Evolutionary conservation across 2,113 vertebrate genomes (phyloP).

Genomic region (Proterorhinus semilunaris): DNA sequence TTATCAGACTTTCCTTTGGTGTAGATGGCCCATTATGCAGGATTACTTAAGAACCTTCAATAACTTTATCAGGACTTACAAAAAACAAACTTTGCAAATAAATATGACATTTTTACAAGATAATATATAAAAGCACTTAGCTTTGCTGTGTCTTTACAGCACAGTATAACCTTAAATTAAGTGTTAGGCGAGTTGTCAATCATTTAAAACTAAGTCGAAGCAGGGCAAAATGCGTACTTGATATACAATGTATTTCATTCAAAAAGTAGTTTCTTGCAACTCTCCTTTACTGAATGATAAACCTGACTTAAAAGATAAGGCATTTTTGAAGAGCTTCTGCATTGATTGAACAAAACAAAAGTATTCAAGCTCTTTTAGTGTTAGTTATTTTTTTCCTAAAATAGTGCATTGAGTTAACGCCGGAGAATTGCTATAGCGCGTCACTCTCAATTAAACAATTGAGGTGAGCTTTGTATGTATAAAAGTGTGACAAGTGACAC

Average conservation of each 20-base stretch:
- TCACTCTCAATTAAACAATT: conserved; percentile 1
- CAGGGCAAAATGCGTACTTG: background rate
- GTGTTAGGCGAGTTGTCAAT: background rate
- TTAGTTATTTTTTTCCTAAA: background rate
- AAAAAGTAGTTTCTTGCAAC: background rate
- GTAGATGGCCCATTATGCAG: too few relatives aligned
- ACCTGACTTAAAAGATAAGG: background rate
- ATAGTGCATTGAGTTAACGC: background rate
- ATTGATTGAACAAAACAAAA: conserved; percentile 3
- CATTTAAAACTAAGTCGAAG: background rate
- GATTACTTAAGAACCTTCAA: too few relatives aligned
- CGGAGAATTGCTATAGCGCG: background rate
- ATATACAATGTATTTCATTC: too few relatives aligned
- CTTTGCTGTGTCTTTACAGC: too few relatives aligned
- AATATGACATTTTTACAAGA: too few relatives aligned
- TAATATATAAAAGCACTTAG: too few relatives aligned
- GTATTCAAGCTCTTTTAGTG: background rate
- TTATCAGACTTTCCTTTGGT: too few relatives aligned
- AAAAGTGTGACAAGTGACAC: background rate
- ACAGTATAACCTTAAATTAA: background rate
- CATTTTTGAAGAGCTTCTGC: background rate
- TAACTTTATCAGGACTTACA: too few relatives aligned
- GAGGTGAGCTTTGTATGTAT: conserved; percentile 4
- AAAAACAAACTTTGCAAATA: too few relatives aligned
- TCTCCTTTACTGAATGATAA: background rate